Evolutionary conservation across 2,888 invertebrate species (phyloP).

Genomic region (Drosophila putrida): DNA sequence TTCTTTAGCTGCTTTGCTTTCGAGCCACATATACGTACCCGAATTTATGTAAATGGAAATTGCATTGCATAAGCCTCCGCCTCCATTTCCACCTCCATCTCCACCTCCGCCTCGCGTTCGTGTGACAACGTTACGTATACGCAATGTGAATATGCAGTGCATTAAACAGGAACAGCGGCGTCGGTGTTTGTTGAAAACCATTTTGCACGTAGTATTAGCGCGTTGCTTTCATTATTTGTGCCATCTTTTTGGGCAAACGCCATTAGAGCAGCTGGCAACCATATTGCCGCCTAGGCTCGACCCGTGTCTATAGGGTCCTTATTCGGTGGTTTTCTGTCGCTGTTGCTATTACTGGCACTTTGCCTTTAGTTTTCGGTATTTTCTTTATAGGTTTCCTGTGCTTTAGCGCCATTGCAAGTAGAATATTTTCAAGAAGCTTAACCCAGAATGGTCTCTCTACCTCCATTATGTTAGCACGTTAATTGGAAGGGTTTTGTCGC

Average conservation of each 20-base stretch:
- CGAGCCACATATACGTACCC: conserved; percentile 28
- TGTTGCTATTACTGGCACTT: conserved; percentile 40
- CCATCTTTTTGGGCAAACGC: conserved; percentile 56
- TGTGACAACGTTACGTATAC: conserved; percentile 67
- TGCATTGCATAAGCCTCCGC: conserved; percentile 67
- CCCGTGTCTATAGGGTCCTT: conserved; percentile 32
- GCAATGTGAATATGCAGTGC: conserved; percentile 67
- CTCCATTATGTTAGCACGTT: conserved; percentile 42
- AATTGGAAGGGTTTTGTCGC: conserved; percentile 55
- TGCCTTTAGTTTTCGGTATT: conserved; percentile 67
- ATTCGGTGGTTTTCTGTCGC: conserved; percentile 19
- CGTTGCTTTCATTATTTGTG: conserved; percentile 75
- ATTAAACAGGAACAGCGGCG: conserved; percentile 30
- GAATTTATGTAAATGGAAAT: conserved; percentile 79
- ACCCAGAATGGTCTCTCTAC: conserved; percentile 24
- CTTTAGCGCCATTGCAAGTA: conserved; percentile 41
- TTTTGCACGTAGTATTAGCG: conserved; percentile 79
- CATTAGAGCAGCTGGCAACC: conserved; percentile 47
- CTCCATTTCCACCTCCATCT: no score
- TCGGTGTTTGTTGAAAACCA: conserved; percentile 56
- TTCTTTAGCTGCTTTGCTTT: conserved; percentile 49
- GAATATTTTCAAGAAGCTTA: conserved; percentile 37
- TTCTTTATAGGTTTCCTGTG: conserved; percentile 72
- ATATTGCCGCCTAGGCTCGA: conserved; percentile 58
- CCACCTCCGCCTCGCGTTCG: conserved; percentile 3